phyloP scores from a whole-genome alignment of 2,113 vertebrate genomes.

The Rhodinocichla rosea region DNA sequence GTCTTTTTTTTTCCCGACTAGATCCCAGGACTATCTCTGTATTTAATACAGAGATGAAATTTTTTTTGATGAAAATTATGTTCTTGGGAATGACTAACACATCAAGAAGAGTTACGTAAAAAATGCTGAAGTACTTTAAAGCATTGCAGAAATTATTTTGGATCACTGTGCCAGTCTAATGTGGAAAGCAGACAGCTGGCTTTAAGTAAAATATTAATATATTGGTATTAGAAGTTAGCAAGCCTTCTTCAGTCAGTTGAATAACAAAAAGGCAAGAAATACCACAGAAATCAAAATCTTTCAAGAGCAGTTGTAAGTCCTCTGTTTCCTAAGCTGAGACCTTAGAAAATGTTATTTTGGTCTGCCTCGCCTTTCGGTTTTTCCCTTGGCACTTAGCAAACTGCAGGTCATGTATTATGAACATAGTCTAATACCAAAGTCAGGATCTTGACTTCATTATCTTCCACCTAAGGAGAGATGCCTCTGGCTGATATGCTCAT shows the following conservation, averaged over 20 bases:
- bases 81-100: background rate
- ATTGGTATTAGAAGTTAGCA: background rate
- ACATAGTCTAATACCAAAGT: background rate
- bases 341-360: background rate
- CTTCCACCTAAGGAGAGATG: constrained; percentile 10
- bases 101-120: background rate
- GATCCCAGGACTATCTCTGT: background rate
- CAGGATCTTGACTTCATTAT: constrained; percentile 43
- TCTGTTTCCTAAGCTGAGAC: background rate
- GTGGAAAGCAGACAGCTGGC: background rate
- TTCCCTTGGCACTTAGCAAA: background rate
- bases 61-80: background rate
- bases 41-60: background rate
- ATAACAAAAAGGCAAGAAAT: background rate
- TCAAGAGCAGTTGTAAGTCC: background rate
- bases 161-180: background rate
- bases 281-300: background rate
- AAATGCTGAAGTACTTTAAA: background rate
- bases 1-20: background rate
- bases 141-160: background rate
- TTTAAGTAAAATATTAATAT: background rate
- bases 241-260: background rate
- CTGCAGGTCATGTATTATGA: constrained; percentile 29
- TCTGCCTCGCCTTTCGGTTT: background rate
- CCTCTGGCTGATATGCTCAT: background rate